Evolutionary conservation across 2,797 vertebrate genomes (phyloP).

Genomic region (Spondyliosoma cantharus): DNA sequence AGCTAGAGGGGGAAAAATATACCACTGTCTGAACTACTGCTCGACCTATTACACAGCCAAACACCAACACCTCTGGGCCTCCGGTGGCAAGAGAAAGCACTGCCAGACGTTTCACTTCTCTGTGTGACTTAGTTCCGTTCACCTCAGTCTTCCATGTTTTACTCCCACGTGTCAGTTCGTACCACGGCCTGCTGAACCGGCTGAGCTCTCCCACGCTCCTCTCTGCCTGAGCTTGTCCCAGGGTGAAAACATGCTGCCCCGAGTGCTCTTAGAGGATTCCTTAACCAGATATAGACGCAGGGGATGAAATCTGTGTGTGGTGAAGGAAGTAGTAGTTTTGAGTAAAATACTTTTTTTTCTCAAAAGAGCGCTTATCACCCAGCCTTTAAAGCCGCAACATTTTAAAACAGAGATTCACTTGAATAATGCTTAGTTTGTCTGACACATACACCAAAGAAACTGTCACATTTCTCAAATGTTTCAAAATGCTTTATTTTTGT

Average conservation of each 20-base stretch:
- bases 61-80: background rate
- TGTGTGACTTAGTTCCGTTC: background rate
- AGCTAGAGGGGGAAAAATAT: background rate
- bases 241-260: background rate
- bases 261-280: background rate
- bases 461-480: background rate
- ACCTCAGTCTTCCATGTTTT: background rate
- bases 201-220: conserved; percentile 50
- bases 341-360: background rate
- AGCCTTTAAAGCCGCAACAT: background rate
- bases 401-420: background rate
- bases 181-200: conserved; percentile 1
- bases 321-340: background rate
- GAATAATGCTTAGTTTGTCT: background rate
- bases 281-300: background rate
- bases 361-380: background rate
- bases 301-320: background rate
- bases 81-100: background rate
- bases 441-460: no score
- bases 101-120: background rate
- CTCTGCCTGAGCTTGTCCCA: conserved; percentile 38
- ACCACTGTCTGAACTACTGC: background rate
- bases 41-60: background rate
- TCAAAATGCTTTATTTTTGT: background rate
- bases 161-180: background rate